A percentile compares a stretch with the other conserved stretches of the same genome.
Conservation (phyloP, 2,888 invertebrate species). For the Agonum fuliginosum region DNA sequence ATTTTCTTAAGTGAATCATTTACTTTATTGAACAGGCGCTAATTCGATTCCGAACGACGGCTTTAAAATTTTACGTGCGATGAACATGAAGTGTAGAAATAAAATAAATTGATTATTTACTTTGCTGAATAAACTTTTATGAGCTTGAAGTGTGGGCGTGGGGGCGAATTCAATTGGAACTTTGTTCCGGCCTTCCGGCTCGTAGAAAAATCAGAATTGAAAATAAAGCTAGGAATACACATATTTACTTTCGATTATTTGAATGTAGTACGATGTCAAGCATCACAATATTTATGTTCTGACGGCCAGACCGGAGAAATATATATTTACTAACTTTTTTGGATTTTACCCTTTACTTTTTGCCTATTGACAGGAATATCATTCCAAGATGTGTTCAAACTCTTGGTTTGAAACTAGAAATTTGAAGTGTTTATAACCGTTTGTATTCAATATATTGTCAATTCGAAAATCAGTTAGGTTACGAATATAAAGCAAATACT, state of each 20-base stretch:
- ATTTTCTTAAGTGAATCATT: slow-evolving; percentile 24
- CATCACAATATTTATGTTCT: not conserved
- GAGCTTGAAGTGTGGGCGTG: not conserved
- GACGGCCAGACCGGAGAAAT: not conserved
- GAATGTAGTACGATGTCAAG: not conserved
- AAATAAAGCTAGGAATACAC: not conserved
- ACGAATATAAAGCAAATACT: no score
- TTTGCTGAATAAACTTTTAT: not conserved
- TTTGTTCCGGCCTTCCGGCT: not conserved
- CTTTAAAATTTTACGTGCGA: slow-evolving; percentile 13
- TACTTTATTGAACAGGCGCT: not conserved
- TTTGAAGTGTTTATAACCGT: no score
- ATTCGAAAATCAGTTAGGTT: no score
- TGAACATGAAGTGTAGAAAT: not conserved
- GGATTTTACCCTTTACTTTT: not conserved
- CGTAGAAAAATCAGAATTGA: not conserved
- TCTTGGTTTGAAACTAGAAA: no score
- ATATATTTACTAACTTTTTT: slow-evolving; percentile 12
- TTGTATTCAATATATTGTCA: no score
- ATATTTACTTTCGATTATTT: slow-evolving; percentile 36
- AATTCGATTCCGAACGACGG: not conserved
- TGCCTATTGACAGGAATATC: not conserved
- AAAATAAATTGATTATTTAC: slow-evolving; percentile 29
- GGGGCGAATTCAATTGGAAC: not conserved
- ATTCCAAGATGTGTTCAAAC: not conserved